Evolutionary conservation across 2,888 invertebrate genomes (phyloP).

Genomic region (Hyles lineata): DNA sequence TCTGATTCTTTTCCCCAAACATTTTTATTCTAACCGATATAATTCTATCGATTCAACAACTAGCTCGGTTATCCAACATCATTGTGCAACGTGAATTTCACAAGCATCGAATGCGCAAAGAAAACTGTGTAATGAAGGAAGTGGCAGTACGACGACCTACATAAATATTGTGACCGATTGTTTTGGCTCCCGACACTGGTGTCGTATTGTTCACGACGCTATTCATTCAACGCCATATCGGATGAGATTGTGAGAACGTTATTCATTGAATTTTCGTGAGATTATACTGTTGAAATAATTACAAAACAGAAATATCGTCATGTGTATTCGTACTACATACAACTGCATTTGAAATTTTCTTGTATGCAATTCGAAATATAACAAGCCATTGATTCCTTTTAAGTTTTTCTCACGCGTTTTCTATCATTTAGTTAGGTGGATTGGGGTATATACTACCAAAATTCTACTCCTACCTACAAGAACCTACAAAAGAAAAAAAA

Average conservation of each 20-base stretch:
- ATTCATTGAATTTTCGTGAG: too few species aligned
- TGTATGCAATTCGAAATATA: too few species aligned
- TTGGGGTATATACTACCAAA: too few species aligned
- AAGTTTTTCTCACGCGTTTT: too few species aligned
- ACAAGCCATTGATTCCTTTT: too few species aligned
- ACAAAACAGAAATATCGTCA: too few species aligned
- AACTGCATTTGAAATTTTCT: too few species aligned
- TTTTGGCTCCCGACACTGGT: not conserved
- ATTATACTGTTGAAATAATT: too few species aligned
- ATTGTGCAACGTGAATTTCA: slow-evolving; percentile 25
- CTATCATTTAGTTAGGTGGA: too few species aligned
- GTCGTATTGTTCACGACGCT: not conserved
- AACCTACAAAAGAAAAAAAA: too few species aligned
- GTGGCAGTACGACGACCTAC: not conserved
- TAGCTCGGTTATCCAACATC: slow-evolving; percentile 23
- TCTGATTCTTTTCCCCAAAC: not conserved
- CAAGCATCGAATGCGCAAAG: slow-evolving; percentile 18
- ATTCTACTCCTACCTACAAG: too few species aligned
- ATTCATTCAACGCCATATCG: not conserved
- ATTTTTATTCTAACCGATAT: not conserved
- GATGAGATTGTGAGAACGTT: not conserved
- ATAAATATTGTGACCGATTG: slow-evolving; percentile 12
- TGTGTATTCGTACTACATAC: not conserved
- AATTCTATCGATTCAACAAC: not conserved
- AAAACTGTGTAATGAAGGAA: slow-evolving; percentile 21